Evolutionary conservation across 92 coral and sea anemone genomes (phyloP).

Genomic region (Parazoanthus atlanticus): DNA sequence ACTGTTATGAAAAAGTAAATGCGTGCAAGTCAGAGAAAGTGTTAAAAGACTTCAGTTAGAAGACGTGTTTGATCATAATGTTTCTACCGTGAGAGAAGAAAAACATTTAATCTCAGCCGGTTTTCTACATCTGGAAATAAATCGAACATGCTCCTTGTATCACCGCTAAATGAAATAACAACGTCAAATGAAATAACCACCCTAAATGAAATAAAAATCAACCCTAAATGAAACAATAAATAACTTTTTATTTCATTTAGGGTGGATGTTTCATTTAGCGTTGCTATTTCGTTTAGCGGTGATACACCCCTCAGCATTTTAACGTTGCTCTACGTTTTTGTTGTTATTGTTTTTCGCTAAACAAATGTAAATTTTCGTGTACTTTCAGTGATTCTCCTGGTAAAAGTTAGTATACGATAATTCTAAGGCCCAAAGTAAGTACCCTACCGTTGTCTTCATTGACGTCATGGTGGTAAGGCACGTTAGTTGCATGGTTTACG

Average conservation of each 20-base stretch:
- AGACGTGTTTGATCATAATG: background rate
- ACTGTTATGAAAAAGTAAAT: background rate
- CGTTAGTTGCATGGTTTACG: constrained; percentile 4
- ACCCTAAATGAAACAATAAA: too few relatives aligned
- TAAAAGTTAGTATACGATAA: too few relatives aligned
- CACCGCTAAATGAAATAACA: too few relatives aligned
- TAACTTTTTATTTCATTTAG: too few relatives aligned
- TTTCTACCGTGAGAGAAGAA: background rate
- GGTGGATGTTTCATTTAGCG: too few relatives aligned
- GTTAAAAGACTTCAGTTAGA: background rate
- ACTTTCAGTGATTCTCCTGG: too few relatives aligned
- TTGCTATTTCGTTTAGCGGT: too few relatives aligned
- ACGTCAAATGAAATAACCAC: too few relatives aligned
- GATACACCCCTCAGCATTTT: constrained; percentile 31
- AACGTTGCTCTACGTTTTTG: background rate
- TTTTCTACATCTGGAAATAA: constrained; percentile 66
- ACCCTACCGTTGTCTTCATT: background rate
- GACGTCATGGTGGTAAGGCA: background rate
- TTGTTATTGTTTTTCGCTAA: too few relatives aligned
- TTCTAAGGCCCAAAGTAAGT: background rate
- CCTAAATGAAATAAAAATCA: too few relatives aligned
- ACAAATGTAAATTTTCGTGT: too few relatives aligned
- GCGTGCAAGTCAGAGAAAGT: background rate
- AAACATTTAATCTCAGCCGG: too few relatives aligned
- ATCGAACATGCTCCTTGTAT: constrained; percentile 43